Evolutionary conservation across 2,888 invertebrate species (phyloP), one percentile per base, ranked within the genome.

Genomic region (Elmis aenea): DNA sequence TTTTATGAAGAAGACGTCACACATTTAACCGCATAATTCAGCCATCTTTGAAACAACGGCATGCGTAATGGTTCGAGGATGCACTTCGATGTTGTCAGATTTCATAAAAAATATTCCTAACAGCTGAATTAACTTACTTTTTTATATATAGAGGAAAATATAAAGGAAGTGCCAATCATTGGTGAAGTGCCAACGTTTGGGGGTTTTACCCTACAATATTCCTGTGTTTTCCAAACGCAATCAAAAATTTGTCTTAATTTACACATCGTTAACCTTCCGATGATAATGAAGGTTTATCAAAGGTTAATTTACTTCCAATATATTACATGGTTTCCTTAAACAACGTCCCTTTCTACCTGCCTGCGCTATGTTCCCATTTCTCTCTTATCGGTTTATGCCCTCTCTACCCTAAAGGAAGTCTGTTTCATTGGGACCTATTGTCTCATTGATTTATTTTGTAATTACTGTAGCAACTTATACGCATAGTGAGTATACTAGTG

Each of bases 221-320:
- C n/a, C n/a, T n/a, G n/a, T n/a, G n/a, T n/a, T n/a, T n/a, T n/a
- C n/a, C n/a, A n/a, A n/a, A n/a, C n/a, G n/a, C n/a, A n/a, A n/a
- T n/a, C n/a, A n/a, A n/a, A n/a, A n/a, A 42, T 42, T 42, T 42
- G 34, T 34, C 42, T 42, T 42, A 38, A 42, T 42, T 38, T 38
- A 32, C 42, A 29, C 33, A 35, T 46, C 48, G 46, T 48, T 48
- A 46, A 48, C 42, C 44, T 39, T 35, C 43, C 38, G 41, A 38
- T 42, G 38, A 48, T 46, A 46, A 42, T 43, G 43, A 45, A 45
- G 36, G 42, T 48, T 47, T 47, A 49, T 51, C 49, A 51, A 49
- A 49, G 51, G 51, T 48, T 51, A 49, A 51, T 51, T 47, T 49
- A 49, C 42, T 51, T 51, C 51, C 51, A 49, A 51, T 51, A 51